Conservation (phyloP, 2,888 invertebrate genomes). For the Parnassius apollo region DNA sequence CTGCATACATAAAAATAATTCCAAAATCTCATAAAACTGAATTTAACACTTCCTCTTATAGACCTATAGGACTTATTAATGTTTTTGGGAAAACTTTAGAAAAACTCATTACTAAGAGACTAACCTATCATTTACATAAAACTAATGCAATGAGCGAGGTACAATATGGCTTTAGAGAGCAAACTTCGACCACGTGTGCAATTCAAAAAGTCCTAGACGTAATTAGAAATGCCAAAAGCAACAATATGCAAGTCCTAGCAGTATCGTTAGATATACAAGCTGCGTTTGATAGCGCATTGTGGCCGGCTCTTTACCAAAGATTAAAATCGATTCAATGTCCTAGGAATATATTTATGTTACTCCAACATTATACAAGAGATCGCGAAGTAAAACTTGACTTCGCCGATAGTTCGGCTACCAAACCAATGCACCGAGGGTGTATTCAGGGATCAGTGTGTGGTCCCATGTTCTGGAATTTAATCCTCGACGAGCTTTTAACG, state of each 20-base stretch:
- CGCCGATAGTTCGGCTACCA: not conserved
- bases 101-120: not conserved
- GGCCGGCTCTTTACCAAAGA: not conserved
- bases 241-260: slow-evolving; percentile 12
- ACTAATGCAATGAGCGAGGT: no score
- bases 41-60: slow-evolving; percentile 22
- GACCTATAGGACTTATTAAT: slow-evolving; percentile 29
- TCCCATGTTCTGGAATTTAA: not conserved
- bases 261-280: slow-evolving; percentile 27
- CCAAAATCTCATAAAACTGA: slow-evolving; percentile 35
- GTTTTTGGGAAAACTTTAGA: slow-evolving; percentile 35
- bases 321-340: no score
- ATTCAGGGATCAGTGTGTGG: not conserved
- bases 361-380: not conserved
- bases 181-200: no score
- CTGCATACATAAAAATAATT: slow-evolving; percentile 30
- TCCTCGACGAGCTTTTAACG: not conserved
- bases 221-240: slow-evolving; percentile 5
- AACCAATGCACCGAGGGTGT: no score
- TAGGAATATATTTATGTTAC: not conserved
- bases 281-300: not conserved
- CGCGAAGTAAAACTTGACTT: not conserved
- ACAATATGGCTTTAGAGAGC: no score
- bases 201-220: slow-evolving; percentile 2
- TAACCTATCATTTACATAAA: no score